Percentiles rank a stretch among this genome's conserved stretches.
These are phyloP conservation scores for Theretra japonica DNA, from an alignment of 2,888 invertebrate species.

Conservation along the genomic window DNA sequence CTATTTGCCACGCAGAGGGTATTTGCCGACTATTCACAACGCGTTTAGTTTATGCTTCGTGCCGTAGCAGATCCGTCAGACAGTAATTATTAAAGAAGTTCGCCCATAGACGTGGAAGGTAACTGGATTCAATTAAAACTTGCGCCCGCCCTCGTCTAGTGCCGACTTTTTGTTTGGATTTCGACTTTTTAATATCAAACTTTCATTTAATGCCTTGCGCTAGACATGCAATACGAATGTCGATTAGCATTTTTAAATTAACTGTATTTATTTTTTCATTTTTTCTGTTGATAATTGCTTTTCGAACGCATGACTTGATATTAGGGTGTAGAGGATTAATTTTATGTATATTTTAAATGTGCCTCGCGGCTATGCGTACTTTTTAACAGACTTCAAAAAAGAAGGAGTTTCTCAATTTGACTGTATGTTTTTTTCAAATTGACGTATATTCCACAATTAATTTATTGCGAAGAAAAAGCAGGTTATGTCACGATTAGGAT, in stretches of 20 bases:
- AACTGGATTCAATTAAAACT: slow-evolving; percentile 77
- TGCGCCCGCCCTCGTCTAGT: slow-evolving; percentile 46
- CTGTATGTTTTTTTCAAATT: too few relatives aligned
- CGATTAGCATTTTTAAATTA: slow-evolving; percentile 32
- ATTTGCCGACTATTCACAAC: slow-evolving; percentile 32
- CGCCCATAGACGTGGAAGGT: slow-evolving; percentile 62
- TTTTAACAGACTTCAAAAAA: too few relatives aligned
- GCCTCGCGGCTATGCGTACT: too few relatives aligned
- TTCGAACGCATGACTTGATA: background rate
- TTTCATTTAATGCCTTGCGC: slow-evolving; percentile 34
- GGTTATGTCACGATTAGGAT: too few relatives aligned
- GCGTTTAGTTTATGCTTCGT: slow-evolving; percentile 34
- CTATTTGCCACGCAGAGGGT: background rate
- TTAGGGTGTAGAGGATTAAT: background rate
- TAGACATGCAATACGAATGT: slow-evolving; percentile 29
- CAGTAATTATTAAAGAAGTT: slow-evolving; percentile 78
- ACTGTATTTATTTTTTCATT: slow-evolving; percentile 7
- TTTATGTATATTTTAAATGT: too few relatives aligned
- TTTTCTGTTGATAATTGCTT: slow-evolving; percentile 1
- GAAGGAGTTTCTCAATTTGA: too few relatives aligned
- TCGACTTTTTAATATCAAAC: slow-evolving; percentile 52
- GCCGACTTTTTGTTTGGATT: slow-evolving; percentile 56
- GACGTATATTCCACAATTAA: too few relatives aligned
- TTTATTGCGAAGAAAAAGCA: too few relatives aligned
- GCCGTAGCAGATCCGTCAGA: slow-evolving; percentile 45